Percentiles rank a stretch among this genome's conserved stretches.
These are phyloP conservation scores for Drosophila crucigera DNA, from an alignment of 2,888 invertebrate species.

Conservation along the genomic window DNA sequence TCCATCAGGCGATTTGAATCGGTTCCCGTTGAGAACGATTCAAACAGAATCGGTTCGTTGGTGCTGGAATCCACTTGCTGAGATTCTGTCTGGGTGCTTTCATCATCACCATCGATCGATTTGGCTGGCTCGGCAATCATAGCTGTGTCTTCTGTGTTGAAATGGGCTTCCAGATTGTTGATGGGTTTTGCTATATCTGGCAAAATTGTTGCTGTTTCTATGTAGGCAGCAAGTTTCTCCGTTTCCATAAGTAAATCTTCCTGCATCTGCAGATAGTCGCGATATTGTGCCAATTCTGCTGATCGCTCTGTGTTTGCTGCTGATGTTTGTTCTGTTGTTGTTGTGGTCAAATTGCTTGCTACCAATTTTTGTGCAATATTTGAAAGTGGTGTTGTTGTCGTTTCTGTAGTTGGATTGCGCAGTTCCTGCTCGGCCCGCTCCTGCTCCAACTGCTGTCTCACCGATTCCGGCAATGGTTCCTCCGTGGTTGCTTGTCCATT, in stretches of 20 bases:
- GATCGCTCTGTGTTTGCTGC: background rate
- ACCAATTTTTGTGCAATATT: background rate
- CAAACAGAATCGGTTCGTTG: background rate
- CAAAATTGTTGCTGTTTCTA: slow-evolving; percentile 16
- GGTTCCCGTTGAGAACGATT: background rate
- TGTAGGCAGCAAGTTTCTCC: background rate
- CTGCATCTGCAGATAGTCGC: background rate
- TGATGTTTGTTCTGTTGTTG: background rate
- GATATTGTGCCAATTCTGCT: background rate
- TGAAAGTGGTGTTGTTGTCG: background rate
- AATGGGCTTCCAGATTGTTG: background rate
- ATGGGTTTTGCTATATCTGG: slow-evolving; percentile 1
- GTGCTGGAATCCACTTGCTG: slow-evolving; percentile 8
- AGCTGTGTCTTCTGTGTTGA: background rate
- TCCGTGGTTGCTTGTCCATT: slow-evolving; percentile 39
- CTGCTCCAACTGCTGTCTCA: slow-evolving; percentile 39
- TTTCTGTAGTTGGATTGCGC: background rate
- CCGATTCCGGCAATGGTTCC: slow-evolving; percentile 59
- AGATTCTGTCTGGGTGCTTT: background rate
- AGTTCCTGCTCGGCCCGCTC: slow-evolving; percentile 22
- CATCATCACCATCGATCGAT: background rate
- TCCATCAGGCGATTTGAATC: background rate
- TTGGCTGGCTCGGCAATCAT: background rate
- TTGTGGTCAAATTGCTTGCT: slow-evolving; percentile 6
- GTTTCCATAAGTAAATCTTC: background rate